Percentiles rank a stretch among this genome's conserved stretches.
These are phyloP conservation scores for Cuculus canorus DNA, from an alignment of 2,797 vertebrate species.

Conservation along the genomic window DNA sequence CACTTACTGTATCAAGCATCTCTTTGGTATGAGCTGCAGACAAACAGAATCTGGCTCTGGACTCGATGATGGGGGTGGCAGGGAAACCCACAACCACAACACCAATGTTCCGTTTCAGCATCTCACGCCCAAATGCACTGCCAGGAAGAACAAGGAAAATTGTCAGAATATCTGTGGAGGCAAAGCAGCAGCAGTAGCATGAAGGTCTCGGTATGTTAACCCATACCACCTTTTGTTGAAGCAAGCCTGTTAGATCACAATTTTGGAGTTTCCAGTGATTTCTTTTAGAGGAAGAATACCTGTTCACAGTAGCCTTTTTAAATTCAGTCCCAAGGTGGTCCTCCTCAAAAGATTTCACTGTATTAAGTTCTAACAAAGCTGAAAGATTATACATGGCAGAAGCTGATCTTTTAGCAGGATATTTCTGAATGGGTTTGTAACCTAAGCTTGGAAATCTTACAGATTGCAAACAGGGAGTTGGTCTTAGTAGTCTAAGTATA, in stretches of 20 bases:
- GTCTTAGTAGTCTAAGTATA: neutral
- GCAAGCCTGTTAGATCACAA: neutral
- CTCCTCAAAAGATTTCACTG: slow-evolving; percentile 40
- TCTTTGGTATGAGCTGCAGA: slow-evolving; percentile 94
- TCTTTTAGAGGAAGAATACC: neutral
- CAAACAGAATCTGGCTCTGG: slow-evolving; percentile 94
- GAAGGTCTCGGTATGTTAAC: neutral
- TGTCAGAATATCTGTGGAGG: neutral
- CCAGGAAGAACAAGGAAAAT: neutral
- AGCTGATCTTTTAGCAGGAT: neutral
- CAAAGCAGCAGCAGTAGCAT: neutral
- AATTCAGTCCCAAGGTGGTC: slow-evolving; percentile 1
- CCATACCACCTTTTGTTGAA: neutral
- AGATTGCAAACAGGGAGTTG: slow-evolving; percentile 2
- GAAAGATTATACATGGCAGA: slow-evolving; percentile 24
- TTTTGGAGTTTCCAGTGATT: neutral
- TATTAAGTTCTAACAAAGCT: slow-evolving; percentile 49
- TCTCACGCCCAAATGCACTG: slow-evolving; percentile 95
- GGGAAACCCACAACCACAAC: slow-evolving; percentile 97
- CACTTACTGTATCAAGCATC: slow-evolving; percentile 91
- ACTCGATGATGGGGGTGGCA: slow-evolving; percentile 96
- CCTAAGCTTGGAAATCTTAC: slow-evolving; percentile 12
- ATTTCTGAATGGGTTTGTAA: slow-evolving; percentile 41
- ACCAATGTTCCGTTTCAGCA: slow-evolving; percentile 94
- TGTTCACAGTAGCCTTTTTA: slow-evolving; percentile 25